Conservation (phyloP, 2,797 vertebrate genomes). For the Chrysocyon brachyurus region DNA sequence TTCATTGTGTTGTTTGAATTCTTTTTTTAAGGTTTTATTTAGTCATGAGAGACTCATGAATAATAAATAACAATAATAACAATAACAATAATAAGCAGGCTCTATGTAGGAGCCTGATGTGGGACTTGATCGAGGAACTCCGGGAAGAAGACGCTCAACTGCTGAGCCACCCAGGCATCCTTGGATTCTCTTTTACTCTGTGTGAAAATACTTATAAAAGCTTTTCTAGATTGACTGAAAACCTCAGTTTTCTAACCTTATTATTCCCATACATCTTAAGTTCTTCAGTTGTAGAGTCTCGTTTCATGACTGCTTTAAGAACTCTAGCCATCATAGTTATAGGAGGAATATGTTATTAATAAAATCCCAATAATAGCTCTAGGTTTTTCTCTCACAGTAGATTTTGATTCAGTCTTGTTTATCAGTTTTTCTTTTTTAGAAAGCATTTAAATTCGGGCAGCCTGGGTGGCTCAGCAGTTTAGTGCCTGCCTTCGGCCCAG, state of each 20-base stretch:
- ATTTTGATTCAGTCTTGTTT: not conserved
- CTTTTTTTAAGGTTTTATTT: not conserved
- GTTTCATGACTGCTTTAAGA: not conserved
- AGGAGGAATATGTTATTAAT: not conserved
- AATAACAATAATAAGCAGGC: too few relatives aligned
- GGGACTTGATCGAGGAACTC: too few relatives aligned
- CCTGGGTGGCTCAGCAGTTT: too few relatives aligned
- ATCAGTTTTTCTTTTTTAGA: not conserved
- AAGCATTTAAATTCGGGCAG: too few relatives aligned
- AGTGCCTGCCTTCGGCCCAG: too few relatives aligned
- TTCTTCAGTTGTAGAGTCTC: not conserved
- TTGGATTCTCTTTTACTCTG: not conserved
- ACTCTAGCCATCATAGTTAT: not conserved
- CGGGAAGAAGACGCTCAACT: too few relatives aligned
- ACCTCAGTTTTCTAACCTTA: not conserved
- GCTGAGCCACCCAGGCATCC: too few relatives aligned
- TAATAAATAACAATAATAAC: too few relatives aligned
- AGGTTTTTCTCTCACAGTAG: not conserved
- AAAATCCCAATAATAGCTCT: not conserved
- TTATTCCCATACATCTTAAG: not conserved
- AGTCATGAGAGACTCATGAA: too few relatives aligned
- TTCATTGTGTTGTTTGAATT: not conserved
- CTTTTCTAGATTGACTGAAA: not conserved
- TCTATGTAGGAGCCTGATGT: too few relatives aligned
- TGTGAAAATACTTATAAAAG: not conserved